These are phyloP conservation scores for Thunnus albacares DNA, from an alignment of 2,797 vertebrate genomes.

Conservation along the genomic window DNA sequence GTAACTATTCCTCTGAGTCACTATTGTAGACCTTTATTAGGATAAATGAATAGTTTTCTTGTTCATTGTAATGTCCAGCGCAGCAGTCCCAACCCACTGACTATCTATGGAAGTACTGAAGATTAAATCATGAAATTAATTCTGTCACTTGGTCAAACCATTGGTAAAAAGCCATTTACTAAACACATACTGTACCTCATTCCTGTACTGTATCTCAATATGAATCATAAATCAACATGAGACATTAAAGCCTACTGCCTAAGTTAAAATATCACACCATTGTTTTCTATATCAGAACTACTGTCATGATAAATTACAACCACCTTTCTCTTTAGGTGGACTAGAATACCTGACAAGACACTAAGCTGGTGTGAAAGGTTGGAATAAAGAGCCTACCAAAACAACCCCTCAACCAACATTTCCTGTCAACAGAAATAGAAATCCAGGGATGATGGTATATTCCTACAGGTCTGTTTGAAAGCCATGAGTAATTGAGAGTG, in stretches of 20 bases:
- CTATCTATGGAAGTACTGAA: no score
- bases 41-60: no score
- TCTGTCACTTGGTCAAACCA: no score
- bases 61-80: no score
- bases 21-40: neutral
- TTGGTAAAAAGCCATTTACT: neutral
- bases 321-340: slow-evolving; percentile 6
- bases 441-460: neutral
- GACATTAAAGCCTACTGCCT: no score
- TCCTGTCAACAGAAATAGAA: neutral
- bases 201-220: no score
- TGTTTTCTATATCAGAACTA: slow-evolving; percentile 3
- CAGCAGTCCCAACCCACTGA: no score
- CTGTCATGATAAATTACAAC: slow-evolving; percentile 6
- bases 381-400: neutral
- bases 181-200: no score
- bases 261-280: neutral
- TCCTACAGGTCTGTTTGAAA: neutral
- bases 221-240: no score
- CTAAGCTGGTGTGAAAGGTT: neutral
- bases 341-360: neutral
- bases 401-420: slow-evolving; percentile 1
- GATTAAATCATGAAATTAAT: no score
- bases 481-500: slow-evolving; percentile 12
- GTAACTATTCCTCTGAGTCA: neutral